Base-by-base conservation (phyloP, 1,140 invertebrate genomes). In the Phymastichus coffea region DNA sequence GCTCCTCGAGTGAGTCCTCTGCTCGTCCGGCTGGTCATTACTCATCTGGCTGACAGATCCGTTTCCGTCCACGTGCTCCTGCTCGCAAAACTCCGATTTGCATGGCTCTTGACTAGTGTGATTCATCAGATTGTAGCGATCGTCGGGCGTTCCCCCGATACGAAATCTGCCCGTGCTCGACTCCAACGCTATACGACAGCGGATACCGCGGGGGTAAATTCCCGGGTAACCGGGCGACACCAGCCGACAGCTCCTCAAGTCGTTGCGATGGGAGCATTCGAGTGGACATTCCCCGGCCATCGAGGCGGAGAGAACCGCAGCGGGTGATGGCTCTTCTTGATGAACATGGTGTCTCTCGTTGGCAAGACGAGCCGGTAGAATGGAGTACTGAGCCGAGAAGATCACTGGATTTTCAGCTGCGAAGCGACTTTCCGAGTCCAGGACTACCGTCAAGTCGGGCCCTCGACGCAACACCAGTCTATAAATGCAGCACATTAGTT, bases 341-440 rank as follows among this genome's bases (percentile, higher is more conserved):
- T 56, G 53, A 8, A 57, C 47, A 26, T 68, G 67, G 40, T 74
- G 64, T 9, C 73, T 64, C 20, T 74, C 71, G 26, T 61, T 53
- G 12, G 68, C 67, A 7, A 73, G 46, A 12, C 69, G 64, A 0
- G 64, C 54, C 2, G 70, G 69, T 2, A 74, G 52, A 9, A 76
- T 67, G 2, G 73, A 76, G 26, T 70, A 76, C 33, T 76, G 74
- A 0, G 74, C 72, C 14, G 73, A 75, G 62, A 76, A 76, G 17
- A 76, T 74, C 7, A 76, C 74, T 2, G 74, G 74, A 41, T 76
- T 74, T n/a, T 69, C 66, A 0, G 68, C 71, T 4, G 74, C 74
- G 47, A 75, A 76, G 4, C 67, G 67, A 2, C 52, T 65, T 44
- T 76, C 74, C 9, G 74, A 76, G 17, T 66, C 67, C 63, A 76